A percentile compares a stretch with the other conserved stretches of the same genome.
phyloP scores from a whole-genome alignment of 1,140 invertebrate genomes.

The Lanistes nyassanus region DNA sequence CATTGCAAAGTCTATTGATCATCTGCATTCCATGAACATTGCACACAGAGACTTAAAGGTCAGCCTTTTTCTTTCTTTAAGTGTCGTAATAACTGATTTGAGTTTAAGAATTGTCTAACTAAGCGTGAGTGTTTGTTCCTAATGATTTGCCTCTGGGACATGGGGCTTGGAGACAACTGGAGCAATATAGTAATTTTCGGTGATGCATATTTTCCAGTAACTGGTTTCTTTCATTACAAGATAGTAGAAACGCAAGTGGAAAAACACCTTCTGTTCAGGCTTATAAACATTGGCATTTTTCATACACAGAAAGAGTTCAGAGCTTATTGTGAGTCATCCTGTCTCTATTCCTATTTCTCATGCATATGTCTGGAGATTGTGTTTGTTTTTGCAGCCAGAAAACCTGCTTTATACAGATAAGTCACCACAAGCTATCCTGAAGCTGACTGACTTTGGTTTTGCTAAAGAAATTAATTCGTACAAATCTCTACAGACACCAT shows the following conservation, averaged over 20 bases:
- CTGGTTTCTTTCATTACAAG: background rate
- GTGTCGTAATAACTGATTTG: background rate
- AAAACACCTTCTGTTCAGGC: background rate
- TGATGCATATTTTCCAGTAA: background rate
- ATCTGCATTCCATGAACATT: conserved; percentile 94
- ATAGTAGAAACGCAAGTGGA: background rate
- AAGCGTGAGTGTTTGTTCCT: background rate
- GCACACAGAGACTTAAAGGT: conserved; percentile 95
- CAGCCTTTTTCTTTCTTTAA: background rate
- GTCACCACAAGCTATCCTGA: conserved; percentile 78
- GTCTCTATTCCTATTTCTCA: background rate
- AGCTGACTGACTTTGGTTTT: conserved; percentile 99
- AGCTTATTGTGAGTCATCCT: background rate
- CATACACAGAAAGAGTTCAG: background rate
- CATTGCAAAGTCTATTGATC: conserved; percentile 95
- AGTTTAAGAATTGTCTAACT: background rate
- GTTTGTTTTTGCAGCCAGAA: conserved; percentile 66
- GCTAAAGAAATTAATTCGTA: conserved; percentile 88
- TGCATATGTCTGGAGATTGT: background rate
- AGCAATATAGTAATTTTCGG: background rate
- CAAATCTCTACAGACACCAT: conserved; percentile 91
- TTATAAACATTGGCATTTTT: background rate
- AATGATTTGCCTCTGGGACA: background rate
- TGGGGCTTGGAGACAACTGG: background rate
- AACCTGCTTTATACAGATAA: conserved; percentile 71